phyloP scores from a whole-genome alignment of 1,140 invertebrate genomes.

The Drosophila bifasciata region DNA sequence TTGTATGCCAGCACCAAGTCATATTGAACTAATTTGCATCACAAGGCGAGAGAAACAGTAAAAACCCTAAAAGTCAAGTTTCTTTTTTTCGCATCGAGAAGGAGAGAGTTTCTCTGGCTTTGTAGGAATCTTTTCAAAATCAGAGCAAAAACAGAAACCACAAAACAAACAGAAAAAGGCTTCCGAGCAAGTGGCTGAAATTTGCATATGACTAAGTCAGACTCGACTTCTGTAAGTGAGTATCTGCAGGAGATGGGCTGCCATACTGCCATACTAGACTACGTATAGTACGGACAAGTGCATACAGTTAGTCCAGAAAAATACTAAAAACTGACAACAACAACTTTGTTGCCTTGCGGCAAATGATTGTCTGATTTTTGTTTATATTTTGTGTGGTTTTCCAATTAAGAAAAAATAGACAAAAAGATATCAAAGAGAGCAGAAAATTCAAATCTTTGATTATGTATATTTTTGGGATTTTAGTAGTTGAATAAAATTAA shows the following conservation, averaged over 20 bases:
- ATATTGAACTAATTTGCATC: slow-evolving; percentile 69
- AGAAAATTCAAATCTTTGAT: too few relatives aligned
- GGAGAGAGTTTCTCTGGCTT: background rate
- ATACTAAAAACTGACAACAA: too few relatives aligned
- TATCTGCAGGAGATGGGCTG: slow-evolving; percentile 2
- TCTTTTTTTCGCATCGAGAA: slow-evolving; percentile 11
- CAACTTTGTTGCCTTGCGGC: too few relatives aligned
- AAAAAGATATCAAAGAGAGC: too few relatives aligned
- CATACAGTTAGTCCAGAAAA: too few relatives aligned
- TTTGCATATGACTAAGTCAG: slow-evolving; percentile 17
- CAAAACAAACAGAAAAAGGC: slow-evolving; percentile 7
- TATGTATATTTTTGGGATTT: too few relatives aligned
- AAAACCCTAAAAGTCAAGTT: slow-evolving; percentile 32
- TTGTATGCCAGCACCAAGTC: slow-evolving; percentile 53
- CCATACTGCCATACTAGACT: too few relatives aligned
- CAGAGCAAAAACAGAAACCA: slow-evolving; percentile 27
- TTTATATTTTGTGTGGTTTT: too few relatives aligned
- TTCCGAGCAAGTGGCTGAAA: background rate
- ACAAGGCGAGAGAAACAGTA: slow-evolving; percentile 28
- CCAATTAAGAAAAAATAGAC: too few relatives aligned
- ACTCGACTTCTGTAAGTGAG: slow-evolving; percentile 1
- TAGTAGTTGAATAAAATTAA: too few relatives aligned
- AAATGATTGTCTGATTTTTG: too few relatives aligned
- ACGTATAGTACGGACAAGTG: too few relatives aligned
- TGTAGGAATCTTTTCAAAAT: slow-evolving; percentile 24